Conservation (phyloP, 2,888 invertebrate species). For the Drosophila anomalata region DNA sequence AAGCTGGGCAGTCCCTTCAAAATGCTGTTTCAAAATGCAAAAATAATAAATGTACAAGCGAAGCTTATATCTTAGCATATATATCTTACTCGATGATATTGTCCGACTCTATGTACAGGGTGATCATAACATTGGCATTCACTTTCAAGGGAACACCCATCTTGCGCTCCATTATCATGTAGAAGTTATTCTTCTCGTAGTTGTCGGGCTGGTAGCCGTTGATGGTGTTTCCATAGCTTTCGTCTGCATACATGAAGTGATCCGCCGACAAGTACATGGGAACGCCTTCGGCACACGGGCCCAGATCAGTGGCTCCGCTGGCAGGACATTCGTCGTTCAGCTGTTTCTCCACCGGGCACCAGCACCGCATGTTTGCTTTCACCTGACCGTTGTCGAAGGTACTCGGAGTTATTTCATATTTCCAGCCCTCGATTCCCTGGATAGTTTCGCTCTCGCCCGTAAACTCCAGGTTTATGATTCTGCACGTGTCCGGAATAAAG, state of each 20-base stretch:
- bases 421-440: conserved; percentile 78
- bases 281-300: conserved; percentile 89
- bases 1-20: conserved; percentile 66
- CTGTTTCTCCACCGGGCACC: conserved; percentile 85
- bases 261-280: conserved; percentile 92
- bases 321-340: conserved; percentile 83
- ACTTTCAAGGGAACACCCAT: conserved; percentile 91
- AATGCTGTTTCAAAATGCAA: conserved; percentile 53
- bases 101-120: conserved; percentile 86
- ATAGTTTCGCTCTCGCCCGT: conserved; percentile 57
- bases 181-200: conserved; percentile 87
- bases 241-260: conserved; percentile 91
- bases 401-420: conserved; percentile 85
- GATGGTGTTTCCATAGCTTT: conserved; percentile 86
- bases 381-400: conserved; percentile 90
- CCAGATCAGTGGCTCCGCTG: conserved; percentile 88
- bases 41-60: neutral
- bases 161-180: conserved; percentile 88
- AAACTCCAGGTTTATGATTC: conserved; percentile 85
- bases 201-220: conserved; percentile 87
- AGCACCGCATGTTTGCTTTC: conserved; percentile 88
- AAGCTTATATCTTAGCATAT: neutral
- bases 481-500: conserved; percentile 91
- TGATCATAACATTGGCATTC: conserved; percentile 90
- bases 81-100: conserved; percentile 85